Evolutionary conservation across 2,113 vertebrate genomes (phyloP).

Genomic region (Hippocampus barbouri): DNA sequence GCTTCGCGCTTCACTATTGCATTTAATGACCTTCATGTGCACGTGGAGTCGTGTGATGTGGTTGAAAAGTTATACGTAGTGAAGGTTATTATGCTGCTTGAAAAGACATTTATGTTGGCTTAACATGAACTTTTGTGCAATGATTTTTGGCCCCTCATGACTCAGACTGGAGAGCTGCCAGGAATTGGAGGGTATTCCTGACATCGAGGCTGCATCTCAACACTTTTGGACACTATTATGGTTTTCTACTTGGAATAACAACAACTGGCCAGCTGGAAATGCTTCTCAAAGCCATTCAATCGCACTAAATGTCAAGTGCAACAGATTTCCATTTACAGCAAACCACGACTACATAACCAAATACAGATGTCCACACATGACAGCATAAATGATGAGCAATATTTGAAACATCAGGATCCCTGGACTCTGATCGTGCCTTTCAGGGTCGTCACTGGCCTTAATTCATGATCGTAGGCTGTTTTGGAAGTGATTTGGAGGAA

Average conservation of each 20-base stretch:
- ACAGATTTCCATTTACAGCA: background rate
- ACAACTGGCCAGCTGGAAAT: background rate
- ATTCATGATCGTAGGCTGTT: background rate
- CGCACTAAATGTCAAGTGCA: slow-evolving; percentile 1
- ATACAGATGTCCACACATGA: background rate
- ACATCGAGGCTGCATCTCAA: slow-evolving; percentile 2
- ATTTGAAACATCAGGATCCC: background rate
- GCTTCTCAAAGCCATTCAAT: background rate
- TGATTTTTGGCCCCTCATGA: background rate
- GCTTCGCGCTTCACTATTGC: background rate
- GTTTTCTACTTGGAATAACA: background rate
- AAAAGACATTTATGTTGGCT: slow-evolving; percentile 2
- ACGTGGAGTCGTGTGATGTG: slow-evolving; percentile 3
- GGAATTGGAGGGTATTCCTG: background rate
- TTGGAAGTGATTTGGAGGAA: slow-evolving; percentile 2
- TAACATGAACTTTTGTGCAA: background rate
- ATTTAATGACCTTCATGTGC: slow-evolving; percentile 10
- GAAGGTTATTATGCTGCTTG: background rate
- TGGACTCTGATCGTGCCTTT: background rate
- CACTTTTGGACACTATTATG: background rate
- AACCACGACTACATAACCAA: background rate
- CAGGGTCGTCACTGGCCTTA: background rate
- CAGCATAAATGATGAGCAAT: background rate
- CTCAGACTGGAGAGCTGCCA: background rate
- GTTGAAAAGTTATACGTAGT: background rate